Percentiles rank a stretch among this genome's conserved stretches.
phyloP scores from a whole-genome alignment of 53 echinoderm and acorn worm genomes.

The Arbacia lixula region DNA sequence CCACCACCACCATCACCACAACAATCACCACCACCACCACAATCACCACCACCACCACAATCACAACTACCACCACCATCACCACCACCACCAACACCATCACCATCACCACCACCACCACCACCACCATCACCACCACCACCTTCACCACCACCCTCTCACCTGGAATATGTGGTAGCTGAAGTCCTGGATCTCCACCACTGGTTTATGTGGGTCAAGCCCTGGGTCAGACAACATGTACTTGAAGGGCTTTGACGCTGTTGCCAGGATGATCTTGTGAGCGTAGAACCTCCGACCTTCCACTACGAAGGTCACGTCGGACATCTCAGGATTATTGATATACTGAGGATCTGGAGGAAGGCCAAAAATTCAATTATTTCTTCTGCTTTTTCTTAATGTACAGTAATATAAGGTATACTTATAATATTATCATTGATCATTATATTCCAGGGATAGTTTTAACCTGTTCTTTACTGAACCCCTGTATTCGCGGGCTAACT shows the following conservation, averaged over 20 bases:
- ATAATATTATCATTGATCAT: too few species aligned
- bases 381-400: too few species aligned
- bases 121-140: background rate
- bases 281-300: constrained; percentile 96
- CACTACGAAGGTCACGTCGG: constrained; percentile 97
- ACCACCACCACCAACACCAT: background rate
- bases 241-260: constrained; percentile 96
- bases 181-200: constrained; percentile 90
- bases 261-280: constrained; percentile 96
- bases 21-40: too few species aligned
- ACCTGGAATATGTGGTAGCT: constrained; percentile 94
- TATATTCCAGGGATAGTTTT: background rate
- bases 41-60: too few species aligned
- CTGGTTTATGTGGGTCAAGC: constrained; percentile 76
- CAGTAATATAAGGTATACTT: too few species aligned
- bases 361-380: too few species aligned
- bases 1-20: too few species aligned
- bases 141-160: constrained; percentile 31
- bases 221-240: constrained; percentile 83
- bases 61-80: background rate
- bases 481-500: too few species aligned
- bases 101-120: background rate
- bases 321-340: constrained; percentile 98
- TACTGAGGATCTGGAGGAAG: constrained; percentile 85
- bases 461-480: too few species aligned